phyloP scores from a whole-genome alignment of 2,797 vertebrate genomes.

The Meda fulgida region DNA sequence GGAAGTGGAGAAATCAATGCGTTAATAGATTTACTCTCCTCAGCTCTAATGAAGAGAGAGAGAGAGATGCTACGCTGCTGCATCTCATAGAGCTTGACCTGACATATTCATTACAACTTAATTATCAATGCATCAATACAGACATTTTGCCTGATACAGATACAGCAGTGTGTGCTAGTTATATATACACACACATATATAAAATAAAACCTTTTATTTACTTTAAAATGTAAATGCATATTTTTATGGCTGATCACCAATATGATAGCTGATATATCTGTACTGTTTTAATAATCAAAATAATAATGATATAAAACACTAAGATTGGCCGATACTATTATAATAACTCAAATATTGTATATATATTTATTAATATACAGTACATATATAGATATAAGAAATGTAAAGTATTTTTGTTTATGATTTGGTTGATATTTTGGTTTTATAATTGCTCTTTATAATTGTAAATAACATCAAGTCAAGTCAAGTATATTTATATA shows the following conservation, averaged over 20 bases:
- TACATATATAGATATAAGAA: not conserved
- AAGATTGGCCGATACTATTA: not conserved
- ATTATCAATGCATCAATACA: not conserved
- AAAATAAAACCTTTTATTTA: too few relatives aligned
- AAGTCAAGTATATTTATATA: too few relatives aligned
- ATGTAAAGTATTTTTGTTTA: not conserved
- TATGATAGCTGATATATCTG: not conserved
- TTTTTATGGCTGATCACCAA: too few relatives aligned
- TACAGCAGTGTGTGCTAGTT: not conserved
- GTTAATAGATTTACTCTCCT: not conserved
- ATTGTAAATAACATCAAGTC: not conserved
- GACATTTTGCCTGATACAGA: not conserved
- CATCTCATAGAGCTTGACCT: not conserved
- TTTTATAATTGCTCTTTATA: not conserved
- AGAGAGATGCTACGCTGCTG: not conserved
- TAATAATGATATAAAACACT: not conserved
- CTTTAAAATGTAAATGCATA: not conserved
- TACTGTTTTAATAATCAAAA: not conserved
- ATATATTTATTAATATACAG: not conserved
- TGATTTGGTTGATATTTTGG: not conserved
- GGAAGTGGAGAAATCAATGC: constrained; percentile 26
- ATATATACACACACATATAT: too few relatives aligned
- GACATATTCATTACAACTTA: not conserved
- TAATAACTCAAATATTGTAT: not conserved
- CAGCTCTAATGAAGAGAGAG: constrained; percentile 19